Evolutionary conservation across 2,888 invertebrate species (phyloP).

Genomic region (Galerucella calmariensis): DNA sequence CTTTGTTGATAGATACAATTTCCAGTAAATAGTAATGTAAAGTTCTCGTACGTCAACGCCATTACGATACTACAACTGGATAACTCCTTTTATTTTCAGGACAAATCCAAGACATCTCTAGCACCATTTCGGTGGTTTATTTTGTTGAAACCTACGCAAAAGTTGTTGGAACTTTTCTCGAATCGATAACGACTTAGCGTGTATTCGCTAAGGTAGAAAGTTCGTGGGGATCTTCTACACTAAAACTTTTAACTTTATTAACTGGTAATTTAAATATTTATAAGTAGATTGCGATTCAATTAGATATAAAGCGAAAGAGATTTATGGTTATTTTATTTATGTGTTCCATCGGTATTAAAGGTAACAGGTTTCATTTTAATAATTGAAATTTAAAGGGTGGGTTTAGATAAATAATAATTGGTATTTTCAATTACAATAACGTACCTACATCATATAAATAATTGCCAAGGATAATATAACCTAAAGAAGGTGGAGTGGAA

Average conservation of each 20-base stretch:
- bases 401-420: too few species aligned
- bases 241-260: slow-evolving; percentile 10
- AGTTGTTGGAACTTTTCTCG: slow-evolving; percentile 37
- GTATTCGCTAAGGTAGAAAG: slow-evolving; percentile 34
- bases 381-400: neutral
- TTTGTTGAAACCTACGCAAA: slow-evolving; percentile 43
- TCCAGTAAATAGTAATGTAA: too few species aligned
- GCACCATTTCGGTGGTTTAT: slow-evolving; percentile 48
- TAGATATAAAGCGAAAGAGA: neutral
- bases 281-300: slow-evolving; percentile 2
- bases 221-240: slow-evolving; percentile 26
- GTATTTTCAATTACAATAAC: too few species aligned
- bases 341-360: too few species aligned
- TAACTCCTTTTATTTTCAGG: slow-evolving; percentile 41
- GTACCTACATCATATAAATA: too few species aligned
- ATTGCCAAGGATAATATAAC: too few species aligned
- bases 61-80: slow-evolving; percentile 17
- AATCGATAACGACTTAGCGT: slow-evolving; percentile 47
- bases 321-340: slow-evolving; percentile 1
- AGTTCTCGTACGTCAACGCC: too few species aligned
- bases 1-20: too few species aligned
- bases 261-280: slow-evolving; percentile 12
- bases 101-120: slow-evolving; percentile 48
- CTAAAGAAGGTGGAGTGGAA: too few species aligned
- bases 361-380: too few species aligned